These are phyloP conservation scores for Cyanocitta stelleri DNA, from an alignment of 2,113 vertebrate genomes.

Conservation along the genomic window DNA sequence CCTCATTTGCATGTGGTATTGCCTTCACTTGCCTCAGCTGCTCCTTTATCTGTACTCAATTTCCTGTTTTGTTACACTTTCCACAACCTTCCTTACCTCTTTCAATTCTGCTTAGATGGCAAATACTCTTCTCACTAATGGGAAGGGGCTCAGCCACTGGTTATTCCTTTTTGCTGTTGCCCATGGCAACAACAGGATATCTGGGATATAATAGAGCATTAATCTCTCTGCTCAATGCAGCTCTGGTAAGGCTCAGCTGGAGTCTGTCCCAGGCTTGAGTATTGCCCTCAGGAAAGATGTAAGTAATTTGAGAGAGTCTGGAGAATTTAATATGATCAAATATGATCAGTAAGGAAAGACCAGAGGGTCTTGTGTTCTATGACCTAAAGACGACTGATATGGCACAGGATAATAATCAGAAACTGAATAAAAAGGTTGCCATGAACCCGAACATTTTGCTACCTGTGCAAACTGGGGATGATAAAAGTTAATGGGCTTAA, in stretches of 20 bases:
- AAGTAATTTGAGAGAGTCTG: background rate
- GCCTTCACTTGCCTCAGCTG: background rate
- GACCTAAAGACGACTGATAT: background rate
- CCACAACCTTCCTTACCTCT: background rate
- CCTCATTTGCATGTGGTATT: background rate
- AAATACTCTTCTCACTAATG: background rate
- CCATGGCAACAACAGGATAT: background rate
- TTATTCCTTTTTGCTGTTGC: background rate
- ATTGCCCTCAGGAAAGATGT: background rate
- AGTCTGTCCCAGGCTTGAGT: background rate
- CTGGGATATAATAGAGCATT: background rate
- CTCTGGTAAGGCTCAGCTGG: background rate
- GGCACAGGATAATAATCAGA: background rate
- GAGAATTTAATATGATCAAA: background rate
- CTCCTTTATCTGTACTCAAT: background rate
- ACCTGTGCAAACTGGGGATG: background rate
- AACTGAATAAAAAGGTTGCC: background rate
- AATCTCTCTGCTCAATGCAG: background rate
- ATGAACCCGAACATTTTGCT: background rate
- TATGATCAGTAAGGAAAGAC: background rate
- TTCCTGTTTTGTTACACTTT: background rate
- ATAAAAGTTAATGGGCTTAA: background rate
- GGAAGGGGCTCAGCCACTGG: background rate
- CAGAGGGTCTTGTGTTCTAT: background rate
- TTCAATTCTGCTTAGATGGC: background rate